phyloP scores from a whole-genome alignment of 2,113 vertebrate genomes.

The Penelope pileata region DNA sequence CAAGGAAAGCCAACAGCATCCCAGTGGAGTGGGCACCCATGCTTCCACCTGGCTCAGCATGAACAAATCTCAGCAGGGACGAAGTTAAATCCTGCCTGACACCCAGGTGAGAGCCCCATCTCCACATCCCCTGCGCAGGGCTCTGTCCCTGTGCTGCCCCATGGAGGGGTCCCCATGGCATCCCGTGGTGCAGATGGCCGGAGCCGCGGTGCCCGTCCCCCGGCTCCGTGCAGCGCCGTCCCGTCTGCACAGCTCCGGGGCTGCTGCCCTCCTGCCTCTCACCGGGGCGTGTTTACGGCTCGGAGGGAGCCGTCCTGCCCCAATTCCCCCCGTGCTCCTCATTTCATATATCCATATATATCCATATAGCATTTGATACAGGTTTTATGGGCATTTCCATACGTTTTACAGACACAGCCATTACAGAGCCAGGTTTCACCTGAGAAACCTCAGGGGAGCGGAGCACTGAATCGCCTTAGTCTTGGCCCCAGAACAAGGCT shows the following conservation, averaged over 20 bases:
- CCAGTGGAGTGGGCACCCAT: background rate
- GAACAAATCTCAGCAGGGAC: no score
- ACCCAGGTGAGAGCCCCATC: background rate
- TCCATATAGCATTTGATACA: constrained; percentile 81
- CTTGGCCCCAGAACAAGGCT: constrained; percentile 83
- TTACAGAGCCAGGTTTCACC: constrained; percentile 83
- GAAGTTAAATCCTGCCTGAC: background rate
- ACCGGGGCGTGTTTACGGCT: constrained; percentile 52
- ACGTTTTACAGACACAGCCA: constrained; percentile 80
- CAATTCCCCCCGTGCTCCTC: constrained; percentile 74
- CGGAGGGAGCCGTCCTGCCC: constrained; percentile 53
- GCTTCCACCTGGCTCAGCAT: no score
- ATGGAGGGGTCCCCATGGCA: background rate
- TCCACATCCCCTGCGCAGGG: background rate
- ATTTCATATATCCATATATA: constrained; percentile 81
- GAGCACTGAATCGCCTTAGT: constrained; percentile 78
- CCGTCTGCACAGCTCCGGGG: background rate
- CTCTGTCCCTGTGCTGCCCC: background rate
- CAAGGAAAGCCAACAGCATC: background rate
- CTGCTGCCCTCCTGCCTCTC: constrained; percentile 50
- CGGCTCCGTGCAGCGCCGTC: background rate
- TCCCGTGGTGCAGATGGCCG: background rate
- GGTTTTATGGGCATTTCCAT: constrained; percentile 86
- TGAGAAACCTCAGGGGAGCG: constrained; percentile 79
- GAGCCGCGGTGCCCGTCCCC: background rate